Percentiles rank a stretch among this genome's conserved stretches.
Conservation (phyloP, 2,113 vertebrate species). For the Rhinoptilus africanus region DNA sequence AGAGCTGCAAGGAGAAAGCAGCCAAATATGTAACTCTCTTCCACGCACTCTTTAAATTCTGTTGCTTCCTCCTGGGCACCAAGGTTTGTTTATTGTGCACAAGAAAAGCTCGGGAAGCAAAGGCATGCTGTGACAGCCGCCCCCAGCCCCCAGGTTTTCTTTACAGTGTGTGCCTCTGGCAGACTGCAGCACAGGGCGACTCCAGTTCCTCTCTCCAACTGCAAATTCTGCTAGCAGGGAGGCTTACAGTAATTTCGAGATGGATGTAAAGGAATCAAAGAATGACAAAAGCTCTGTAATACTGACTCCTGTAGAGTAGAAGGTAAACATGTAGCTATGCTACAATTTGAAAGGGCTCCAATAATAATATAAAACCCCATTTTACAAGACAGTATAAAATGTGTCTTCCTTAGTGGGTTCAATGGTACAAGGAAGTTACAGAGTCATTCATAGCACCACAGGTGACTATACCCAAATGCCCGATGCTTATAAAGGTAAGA, state of each 20-base stretch:
- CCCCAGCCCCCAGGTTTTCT: not conserved
- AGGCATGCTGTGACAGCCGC: not conserved
- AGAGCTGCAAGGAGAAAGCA: not conserved
- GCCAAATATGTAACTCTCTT: not conserved
- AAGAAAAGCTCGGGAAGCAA: not conserved
- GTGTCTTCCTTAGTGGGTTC: not conserved
- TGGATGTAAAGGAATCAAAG: not conserved
- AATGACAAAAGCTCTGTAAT: not conserved
- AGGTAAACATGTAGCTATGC: not conserved
- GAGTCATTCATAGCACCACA: not conserved
- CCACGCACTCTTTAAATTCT: not conserved
- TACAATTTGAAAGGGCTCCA: not conserved
- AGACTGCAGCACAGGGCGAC: rapidly evolving
- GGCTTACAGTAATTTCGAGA: not conserved
- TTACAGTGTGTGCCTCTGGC: not conserved
- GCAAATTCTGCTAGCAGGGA: not conserved
- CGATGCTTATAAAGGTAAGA: not conserved
- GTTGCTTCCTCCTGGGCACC: not conserved
- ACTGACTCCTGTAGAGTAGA: not conserved
- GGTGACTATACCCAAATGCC: not conserved
- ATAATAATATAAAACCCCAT: not conserved
- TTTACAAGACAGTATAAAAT: not conserved
- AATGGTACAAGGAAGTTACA: not conserved
- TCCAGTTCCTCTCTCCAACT: not conserved
- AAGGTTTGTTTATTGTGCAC: not conserved